Evolutionary conservation across 2,797 vertebrate species (phyloP).

Genomic region (Serranus cabrilla): DNA sequence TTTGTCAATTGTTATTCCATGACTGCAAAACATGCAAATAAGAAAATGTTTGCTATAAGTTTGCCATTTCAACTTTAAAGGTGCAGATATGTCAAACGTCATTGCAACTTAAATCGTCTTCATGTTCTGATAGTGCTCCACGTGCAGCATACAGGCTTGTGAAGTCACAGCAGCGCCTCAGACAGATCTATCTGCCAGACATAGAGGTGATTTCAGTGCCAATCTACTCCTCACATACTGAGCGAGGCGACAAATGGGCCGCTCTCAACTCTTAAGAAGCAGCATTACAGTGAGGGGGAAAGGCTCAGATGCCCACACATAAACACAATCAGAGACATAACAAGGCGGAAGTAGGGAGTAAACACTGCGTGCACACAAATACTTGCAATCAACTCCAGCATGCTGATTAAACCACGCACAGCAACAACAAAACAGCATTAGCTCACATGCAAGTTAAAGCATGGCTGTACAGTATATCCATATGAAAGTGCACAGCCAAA

Average conservation of each 20-base stretch:
- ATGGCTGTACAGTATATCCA: no score
- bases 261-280: constrained; percentile 17
- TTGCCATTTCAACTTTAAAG: no score
- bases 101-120: no score
- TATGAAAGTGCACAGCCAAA: no score
- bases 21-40: no score
- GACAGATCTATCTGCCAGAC: constrained; percentile 33
- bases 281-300: not conserved
- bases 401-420: not conserved
- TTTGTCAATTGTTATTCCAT: no score
- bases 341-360: constrained; percentile 4
- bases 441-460: not conserved
- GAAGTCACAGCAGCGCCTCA: constrained; percentile 3
- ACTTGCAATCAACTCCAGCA: not conserved
- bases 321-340: constrained; percentile 7
- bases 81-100: no score
- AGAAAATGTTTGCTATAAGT: no score
- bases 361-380: not conserved
- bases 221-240: constrained; percentile 33
- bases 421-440: not conserved
- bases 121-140: no score
- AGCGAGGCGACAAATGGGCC: constrained; percentile 37
- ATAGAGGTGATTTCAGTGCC: constrained; percentile 28
- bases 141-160: no score
- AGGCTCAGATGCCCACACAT: not conserved